phyloP scores from a whole-genome alignment of 2,797 vertebrate genomes.

The Phataginus tricuspis region DNA sequence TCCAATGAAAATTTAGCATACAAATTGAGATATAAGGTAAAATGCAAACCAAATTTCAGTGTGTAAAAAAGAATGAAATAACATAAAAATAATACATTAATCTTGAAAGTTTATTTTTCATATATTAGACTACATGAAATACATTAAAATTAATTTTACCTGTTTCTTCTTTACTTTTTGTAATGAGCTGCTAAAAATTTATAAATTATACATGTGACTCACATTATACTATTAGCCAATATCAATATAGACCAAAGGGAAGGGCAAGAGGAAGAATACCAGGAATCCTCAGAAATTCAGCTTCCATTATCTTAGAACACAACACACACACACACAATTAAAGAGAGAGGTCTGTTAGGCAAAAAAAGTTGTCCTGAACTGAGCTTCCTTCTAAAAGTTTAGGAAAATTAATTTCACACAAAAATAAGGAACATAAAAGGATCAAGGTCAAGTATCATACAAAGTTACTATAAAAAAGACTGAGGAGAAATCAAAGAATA shows the following conservation, averaged over 20 bases:
- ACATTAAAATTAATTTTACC: not conserved
- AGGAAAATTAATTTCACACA: slow-evolving; percentile 34
- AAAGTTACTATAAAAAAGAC: not conserved
- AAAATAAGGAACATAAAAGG: slow-evolving; percentile 32
- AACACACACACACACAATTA: not conserved
- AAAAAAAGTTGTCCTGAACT: not conserved
- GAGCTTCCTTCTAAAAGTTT: not conserved
- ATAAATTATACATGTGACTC: not conserved
- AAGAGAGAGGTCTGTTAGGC: not conserved
- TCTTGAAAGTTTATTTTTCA: not conserved
- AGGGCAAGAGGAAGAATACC: not conserved
- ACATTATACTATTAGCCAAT: not conserved
- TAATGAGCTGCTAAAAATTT: not conserved
- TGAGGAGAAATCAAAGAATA: too few species aligned
- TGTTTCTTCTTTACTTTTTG: not conserved
- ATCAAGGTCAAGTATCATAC: not conserved
- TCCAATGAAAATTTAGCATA: not conserved
- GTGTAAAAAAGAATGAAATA: not conserved
- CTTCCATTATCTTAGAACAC: not conserved
- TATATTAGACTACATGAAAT: not conserved
- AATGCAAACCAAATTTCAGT: not conserved
- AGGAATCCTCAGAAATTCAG: not conserved
- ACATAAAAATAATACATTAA: not conserved
- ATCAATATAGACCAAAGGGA: not conserved
- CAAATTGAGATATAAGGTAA: not conserved